These are phyloP conservation scores for Setipinna tenuifilis DNA, from an alignment of 2,797 vertebrate genomes.

Conservation along the genomic window DNA sequence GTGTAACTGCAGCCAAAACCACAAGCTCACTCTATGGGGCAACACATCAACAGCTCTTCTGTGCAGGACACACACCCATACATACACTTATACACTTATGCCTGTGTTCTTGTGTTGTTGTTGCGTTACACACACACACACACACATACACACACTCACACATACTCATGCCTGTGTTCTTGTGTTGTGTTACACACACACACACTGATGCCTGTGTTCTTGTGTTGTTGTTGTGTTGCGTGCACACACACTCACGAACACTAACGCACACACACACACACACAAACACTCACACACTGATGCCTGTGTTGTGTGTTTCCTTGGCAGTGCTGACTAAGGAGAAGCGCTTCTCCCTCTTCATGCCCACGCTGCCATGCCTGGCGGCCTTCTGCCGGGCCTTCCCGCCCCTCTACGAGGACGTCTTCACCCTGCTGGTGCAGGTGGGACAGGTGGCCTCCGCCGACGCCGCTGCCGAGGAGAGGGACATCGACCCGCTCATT, in stretches of 20 bases:
- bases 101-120: no score
- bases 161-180: no score
- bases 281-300: neutral
- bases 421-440: slow-evolving; percentile 90
- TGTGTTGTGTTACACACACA: no score
- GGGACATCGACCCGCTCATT: slow-evolving; percentile 92
- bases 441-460: slow-evolving; percentile 93
- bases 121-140: no score
- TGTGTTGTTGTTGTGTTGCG: no score
- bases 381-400: slow-evolving; percentile 96
- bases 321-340: slow-evolving; percentile 87
- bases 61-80: no score
- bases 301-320: neutral
- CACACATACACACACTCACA: no score
- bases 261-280: no score
- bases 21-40: neutral
- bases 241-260: no score
- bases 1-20: neutral
- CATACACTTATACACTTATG: no score
- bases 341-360: slow-evolving; percentile 93
- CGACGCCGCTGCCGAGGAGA: slow-evolving; percentile 90
- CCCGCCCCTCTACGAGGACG: slow-evolving; percentile 93
- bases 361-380: slow-evolving; percentile 95
- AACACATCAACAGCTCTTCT: neutral
- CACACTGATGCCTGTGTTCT: no score